Conservation (phyloP, 1,140 invertebrate genomes). For the Lepidurus apus region DNA sequence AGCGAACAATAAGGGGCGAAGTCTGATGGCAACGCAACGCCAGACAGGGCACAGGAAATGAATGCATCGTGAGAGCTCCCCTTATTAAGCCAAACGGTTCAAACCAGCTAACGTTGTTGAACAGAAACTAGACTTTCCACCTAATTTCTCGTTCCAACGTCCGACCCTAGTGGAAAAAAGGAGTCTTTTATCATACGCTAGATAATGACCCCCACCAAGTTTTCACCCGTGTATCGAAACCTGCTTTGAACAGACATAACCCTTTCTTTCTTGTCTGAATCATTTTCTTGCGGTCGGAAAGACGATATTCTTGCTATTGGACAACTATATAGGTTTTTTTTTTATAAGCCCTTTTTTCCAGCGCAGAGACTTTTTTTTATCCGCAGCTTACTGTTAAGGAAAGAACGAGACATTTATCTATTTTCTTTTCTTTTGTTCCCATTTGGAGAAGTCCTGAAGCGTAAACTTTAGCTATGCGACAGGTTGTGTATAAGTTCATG, state of each 20-base stretch:
- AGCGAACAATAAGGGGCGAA: slow-evolving; percentile 3
- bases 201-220: background rate
- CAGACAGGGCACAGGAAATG: background rate
- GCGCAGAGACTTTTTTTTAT: background rate
- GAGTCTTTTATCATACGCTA: background rate
- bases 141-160: background rate
- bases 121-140: background rate
- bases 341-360: background rate
- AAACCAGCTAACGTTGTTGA: background rate
- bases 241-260: background rate
- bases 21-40: background rate
- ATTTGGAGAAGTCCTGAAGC: background rate
- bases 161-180: background rate
- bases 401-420: background rate
- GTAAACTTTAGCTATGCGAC: slow-evolving; percentile 16
- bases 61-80: slow-evolving; percentile 9
- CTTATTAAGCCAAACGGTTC: slow-evolving; percentile 4
- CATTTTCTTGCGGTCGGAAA: background rate
- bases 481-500: slow-evolving; percentile 7
- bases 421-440: background rate
- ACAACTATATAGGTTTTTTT: background rate
- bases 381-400: background rate
- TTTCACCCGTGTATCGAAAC: background rate
- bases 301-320: background rate
- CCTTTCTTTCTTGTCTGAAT: background rate